A percentile compares a stretch with the other conserved stretches of the same genome.
Evolutionary conservation across 2,888 invertebrate genomes (phyloP).

Genomic region (Micoletzkya japonica): DNA sequence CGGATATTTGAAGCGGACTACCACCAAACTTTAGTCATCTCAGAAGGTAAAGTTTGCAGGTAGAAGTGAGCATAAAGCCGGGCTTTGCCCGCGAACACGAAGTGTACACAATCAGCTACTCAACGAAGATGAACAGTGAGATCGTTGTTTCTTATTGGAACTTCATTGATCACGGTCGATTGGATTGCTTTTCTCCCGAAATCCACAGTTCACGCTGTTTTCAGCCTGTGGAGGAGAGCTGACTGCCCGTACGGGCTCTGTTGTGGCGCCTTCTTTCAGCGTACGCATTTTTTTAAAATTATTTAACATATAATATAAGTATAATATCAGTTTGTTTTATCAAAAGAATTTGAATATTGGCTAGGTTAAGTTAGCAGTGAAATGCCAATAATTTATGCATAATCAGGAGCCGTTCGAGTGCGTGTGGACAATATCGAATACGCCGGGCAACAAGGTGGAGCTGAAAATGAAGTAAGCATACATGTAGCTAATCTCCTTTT

Average conservation of each 20-base stretch:
- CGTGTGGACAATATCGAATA: constrained; percentile 40
- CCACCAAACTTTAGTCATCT: too few species aligned
- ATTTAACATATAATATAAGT: too few species aligned
- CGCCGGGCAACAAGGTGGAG: constrained; percentile 38
- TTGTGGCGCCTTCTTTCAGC: constrained; percentile 24
- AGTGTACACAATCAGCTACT: constrained; percentile 27
- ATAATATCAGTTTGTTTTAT: too few species aligned
- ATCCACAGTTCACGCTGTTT: constrained; percentile 23
- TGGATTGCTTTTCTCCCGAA: neutral
- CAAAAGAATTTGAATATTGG: too few species aligned
- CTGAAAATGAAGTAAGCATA: constrained; percentile 32
- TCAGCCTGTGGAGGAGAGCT: constrained; percentile 45
- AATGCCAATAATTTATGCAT: too few species aligned
- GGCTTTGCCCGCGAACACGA: neutral
- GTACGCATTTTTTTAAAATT: neutral
- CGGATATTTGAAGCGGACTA: too few species aligned
- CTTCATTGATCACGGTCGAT: neutral
- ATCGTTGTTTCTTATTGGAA: neutral
- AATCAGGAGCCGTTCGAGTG: constrained; percentile 39
- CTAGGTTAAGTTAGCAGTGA: too few species aligned
- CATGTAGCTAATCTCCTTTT: too few species aligned
- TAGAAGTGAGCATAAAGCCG: constrained; percentile 24
- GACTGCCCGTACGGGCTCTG: constrained; percentile 19
- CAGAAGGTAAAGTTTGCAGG: too few species aligned
- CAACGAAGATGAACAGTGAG: constrained; percentile 31